Percentiles rank a stretch among this genome's conserved stretches.
These are phyloP conservation scores for Microctenopoma steveboyesi DNA, from an alignment of 2,797 vertebrate species.

Conservation along the genomic window DNA sequence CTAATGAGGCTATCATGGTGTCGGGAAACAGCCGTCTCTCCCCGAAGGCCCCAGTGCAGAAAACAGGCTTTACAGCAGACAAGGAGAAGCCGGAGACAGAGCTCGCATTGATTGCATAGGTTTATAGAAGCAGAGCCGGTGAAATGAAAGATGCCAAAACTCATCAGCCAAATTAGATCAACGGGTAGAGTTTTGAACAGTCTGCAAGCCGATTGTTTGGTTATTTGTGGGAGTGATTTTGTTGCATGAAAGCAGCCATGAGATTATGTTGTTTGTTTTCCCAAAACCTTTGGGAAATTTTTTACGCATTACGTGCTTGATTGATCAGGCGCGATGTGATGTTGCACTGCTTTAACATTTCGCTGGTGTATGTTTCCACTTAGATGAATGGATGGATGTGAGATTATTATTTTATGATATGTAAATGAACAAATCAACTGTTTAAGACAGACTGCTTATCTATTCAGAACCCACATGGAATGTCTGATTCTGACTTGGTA, in stretches of 20 bases:
- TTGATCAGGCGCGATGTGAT: slow-evolving; percentile 78
- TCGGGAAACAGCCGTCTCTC: slow-evolving; percentile 82
- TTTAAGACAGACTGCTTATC: slow-evolving; percentile 60
- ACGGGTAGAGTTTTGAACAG: slow-evolving; percentile 71
- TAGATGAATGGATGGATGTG: slow-evolving; percentile 67
- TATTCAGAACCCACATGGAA: slow-evolving; percentile 62
- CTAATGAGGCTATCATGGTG: slow-evolving; percentile 89
- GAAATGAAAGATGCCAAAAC: slow-evolving; percentile 79
- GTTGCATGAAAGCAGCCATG: slow-evolving; percentile 69
- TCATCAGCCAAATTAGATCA: slow-evolving; percentile 83
- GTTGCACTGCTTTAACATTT: slow-evolving; percentile 62
- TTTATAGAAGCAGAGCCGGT: slow-evolving; percentile 75
- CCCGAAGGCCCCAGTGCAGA: slow-evolving; percentile 79
- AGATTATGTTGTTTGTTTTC: slow-evolving; percentile 79
- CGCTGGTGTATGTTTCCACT: slow-evolving; percentile 74
- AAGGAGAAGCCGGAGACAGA: slow-evolving; percentile 73
- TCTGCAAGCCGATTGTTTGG: slow-evolving; percentile 64
- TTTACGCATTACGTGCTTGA: slow-evolving; percentile 75
- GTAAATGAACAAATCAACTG: slow-evolving; percentile 74
- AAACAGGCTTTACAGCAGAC: slow-evolving; percentile 62
- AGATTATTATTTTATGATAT: slow-evolving; percentile 75
- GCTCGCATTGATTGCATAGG: slow-evolving; percentile 82
- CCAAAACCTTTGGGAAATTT: slow-evolving; percentile 81
- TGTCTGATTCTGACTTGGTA: slow-evolving; percentile 32
- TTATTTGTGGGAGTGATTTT: slow-evolving; percentile 73